phyloP scores from a whole-genome alignment of 2,113 vertebrate species.

The Lathamus discolor region DNA sequence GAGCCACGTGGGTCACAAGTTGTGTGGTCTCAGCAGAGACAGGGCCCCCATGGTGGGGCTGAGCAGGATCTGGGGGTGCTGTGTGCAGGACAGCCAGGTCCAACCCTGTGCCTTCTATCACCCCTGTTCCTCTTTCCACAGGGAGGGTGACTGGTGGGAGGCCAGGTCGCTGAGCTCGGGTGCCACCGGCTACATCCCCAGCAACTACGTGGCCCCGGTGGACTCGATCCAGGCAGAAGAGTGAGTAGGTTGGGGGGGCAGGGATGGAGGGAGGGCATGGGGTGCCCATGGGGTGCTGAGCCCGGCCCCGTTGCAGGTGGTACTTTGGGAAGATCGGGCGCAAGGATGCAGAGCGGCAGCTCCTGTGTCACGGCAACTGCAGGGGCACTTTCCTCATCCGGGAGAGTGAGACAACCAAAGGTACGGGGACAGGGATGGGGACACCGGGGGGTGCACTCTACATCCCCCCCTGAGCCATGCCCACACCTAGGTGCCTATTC shows the following conservation, averaged over 20 bases:
- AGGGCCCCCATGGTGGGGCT: too few species aligned
- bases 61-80: background rate
- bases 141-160: slow-evolving; percentile 98
- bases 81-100: background rate
- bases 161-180: slow-evolving; percentile 91
- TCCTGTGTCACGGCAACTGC: slow-evolving; percentile 1
- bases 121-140: slow-evolving; percentile 30
- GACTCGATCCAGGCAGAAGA: slow-evolving; percentile 98
- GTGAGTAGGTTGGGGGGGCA: slow-evolving; percentile 71
- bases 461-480: background rate
- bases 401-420: slow-evolving; percentile 3
- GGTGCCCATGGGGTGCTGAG: background rate
- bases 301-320: background rate
- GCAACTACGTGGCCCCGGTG: slow-evolving; percentile 95
- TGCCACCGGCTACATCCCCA: slow-evolving; percentile 89
- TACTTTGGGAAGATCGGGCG: slow-evolving; percentile 32
- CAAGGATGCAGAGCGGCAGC: slow-evolving; percentile 24
- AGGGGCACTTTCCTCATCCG: slow-evolving; percentile 45
- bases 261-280: background rate
- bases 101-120: background rate
- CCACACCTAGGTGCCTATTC: slow-evolving; percentile 80
- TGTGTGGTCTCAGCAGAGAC: background rate
- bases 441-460: background rate
- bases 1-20: fast-evolving
- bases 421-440: background rate